Conservation (phyloP, 2,888 invertebrate genomes). For the Brachyptera putata region DNA sequence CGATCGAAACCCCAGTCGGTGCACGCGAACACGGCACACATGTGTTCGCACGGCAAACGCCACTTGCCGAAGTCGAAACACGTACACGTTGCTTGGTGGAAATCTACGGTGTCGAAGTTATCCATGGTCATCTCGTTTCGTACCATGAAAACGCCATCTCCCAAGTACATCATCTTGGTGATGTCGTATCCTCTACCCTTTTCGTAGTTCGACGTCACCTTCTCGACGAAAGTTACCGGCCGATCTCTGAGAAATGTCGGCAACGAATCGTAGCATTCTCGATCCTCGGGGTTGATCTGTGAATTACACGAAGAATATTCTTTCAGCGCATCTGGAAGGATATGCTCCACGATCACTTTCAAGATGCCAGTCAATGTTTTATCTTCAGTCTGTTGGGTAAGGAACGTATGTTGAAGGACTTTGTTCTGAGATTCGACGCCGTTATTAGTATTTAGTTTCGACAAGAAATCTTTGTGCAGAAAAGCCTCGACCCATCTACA, state of each 20-base stretch:
- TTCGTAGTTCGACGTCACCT: not conserved
- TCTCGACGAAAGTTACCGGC: conserved; percentile 2
- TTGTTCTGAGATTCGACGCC: conserved; percentile 15
- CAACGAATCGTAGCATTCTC: not conserved
- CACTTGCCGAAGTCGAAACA: conserved; percentile 8
- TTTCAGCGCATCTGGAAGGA: not conserved
- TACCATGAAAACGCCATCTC: conserved; percentile 8
- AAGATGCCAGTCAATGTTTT: conserved; percentile 10
- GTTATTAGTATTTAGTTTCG: conserved; percentile 14
- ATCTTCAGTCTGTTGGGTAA: not conserved
- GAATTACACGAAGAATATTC: not conserved
- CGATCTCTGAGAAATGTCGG: not conserved
- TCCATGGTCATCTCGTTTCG: not conserved
- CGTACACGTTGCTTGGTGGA: not conserved
- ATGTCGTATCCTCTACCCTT: not conserved
- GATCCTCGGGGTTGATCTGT: not conserved
- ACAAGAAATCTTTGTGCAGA: conserved; percentile 5
- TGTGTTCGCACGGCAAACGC: conserved; percentile 11
- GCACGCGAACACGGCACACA: conserved; percentile 14
- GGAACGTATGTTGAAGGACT: not conserved
- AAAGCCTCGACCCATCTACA: conserved; percentile 13
- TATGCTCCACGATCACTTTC: not conserved
- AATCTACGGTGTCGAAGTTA: not conserved
- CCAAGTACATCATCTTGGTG: not conserved
- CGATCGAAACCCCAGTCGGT: conserved; percentile 7